These are phyloP conservation scores for Therioaphis trifolii DNA, from an alignment of 2,888 invertebrate genomes.

Conservation along the genomic window DNA sequence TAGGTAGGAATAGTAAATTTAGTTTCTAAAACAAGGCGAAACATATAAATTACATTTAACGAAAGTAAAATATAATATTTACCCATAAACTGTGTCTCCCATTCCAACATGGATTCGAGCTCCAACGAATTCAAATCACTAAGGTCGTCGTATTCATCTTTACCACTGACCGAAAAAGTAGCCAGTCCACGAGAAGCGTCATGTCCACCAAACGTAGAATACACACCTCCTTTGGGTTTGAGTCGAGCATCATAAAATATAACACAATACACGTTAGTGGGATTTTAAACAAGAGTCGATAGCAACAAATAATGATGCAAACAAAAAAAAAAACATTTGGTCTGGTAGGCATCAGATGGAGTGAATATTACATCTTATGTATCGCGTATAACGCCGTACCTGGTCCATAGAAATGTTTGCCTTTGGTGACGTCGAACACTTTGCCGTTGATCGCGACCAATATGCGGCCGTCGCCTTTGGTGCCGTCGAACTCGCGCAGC, in stretches of 20 bases:
- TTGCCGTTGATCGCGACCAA: conserved; percentile 93
- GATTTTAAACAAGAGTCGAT: too few species aligned
- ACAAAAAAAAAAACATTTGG: neutral
- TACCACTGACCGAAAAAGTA: conserved; percentile 87
- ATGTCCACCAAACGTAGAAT: conserved; percentile 92
- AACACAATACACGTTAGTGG: too few species aligned
- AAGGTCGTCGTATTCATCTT: conserved; percentile 92
- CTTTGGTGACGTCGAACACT: conserved; percentile 94
- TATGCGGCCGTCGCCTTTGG: conserved; percentile 85
- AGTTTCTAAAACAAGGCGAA: too few species aligned
- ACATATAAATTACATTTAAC: too few species aligned
- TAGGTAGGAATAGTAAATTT: too few species aligned
- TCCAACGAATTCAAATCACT: conserved; percentile 92
- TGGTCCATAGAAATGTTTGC: conserved; percentile 92
- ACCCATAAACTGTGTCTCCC: conserved; percentile 98
- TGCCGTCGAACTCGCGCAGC: conserved; percentile 87
- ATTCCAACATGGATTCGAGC: conserved; percentile 95
- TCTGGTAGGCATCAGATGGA: neutral
- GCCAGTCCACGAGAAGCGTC: conserved; percentile 96
- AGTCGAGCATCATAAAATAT: too few species aligned
- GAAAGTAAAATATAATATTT: conserved; percentile 66
- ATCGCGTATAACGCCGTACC: conserved; percentile 72
- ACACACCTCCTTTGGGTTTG: conserved; percentile 89
- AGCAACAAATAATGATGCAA: conserved; percentile 44
- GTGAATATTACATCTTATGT: too few species aligned